Percentiles rank a stretch among this genome's conserved stretches.
phyloP scores from a whole-genome alignment of 2,113 vertebrate species.

The Anguilla japonica region DNA sequence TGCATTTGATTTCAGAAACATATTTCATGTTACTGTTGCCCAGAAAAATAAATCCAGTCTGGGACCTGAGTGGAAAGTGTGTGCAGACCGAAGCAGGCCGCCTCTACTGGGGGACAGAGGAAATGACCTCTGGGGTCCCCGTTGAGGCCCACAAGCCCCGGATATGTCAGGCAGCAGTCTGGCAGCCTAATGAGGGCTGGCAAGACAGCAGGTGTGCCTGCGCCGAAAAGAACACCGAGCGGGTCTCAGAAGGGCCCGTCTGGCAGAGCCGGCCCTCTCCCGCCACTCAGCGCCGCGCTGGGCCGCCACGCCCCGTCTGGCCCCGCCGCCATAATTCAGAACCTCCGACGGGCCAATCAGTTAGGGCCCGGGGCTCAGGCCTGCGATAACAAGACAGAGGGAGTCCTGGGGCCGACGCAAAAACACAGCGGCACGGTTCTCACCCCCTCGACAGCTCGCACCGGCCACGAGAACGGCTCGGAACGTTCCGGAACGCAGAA shows the following conservation, averaged over 20 bases:
- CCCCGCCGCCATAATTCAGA: not conserved
- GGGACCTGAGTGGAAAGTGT: too few relatives aligned
- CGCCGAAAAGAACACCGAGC: not conserved
- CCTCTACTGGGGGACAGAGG: not conserved
- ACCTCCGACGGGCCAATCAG: not conserved
- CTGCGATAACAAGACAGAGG: not conserved
- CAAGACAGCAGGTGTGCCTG: not conserved
- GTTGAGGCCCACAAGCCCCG: not conserved
- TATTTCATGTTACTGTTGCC: too few relatives aligned
- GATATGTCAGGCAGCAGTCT: not conserved
- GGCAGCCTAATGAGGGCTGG: not conserved
- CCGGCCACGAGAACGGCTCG: not conserved
- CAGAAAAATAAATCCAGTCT: not conserved
- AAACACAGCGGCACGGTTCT: not conserved
- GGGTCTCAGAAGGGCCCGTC: not conserved
- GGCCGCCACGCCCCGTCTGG: not conserved
- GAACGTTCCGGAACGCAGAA: not conserved
- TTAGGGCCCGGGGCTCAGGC: not conserved
- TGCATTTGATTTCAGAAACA: not conserved
- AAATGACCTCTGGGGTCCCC: not conserved
- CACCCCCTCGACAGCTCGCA: not conserved
- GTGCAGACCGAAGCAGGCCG: not conserved
- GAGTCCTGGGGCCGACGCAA: not conserved
- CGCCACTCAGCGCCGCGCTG: not conserved
- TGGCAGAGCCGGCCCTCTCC: not conserved